Conservation (phyloP, 1,140 invertebrate genomes). For the Bombus terrestris region DNA sequence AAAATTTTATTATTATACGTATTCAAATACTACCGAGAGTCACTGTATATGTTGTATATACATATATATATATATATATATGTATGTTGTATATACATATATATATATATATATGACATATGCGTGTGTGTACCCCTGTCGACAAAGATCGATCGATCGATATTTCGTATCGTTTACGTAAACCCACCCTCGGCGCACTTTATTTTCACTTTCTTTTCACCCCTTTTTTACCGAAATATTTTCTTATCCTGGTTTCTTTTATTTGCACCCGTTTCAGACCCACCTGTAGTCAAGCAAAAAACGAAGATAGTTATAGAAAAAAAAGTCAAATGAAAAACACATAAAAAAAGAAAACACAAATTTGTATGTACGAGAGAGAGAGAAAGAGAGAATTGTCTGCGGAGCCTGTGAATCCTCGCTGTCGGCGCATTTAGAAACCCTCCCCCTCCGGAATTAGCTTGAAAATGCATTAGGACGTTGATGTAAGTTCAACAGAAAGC, state of each 20-base stretch:
- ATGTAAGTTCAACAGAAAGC: conserved; percentile 59
- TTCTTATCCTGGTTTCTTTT: conserved; percentile 73
- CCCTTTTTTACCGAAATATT: conserved; percentile 63
- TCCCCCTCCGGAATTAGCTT: conserved; percentile 54
- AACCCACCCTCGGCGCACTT: conserved; percentile 60
- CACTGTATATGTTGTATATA: not conserved
- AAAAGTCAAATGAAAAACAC: not conserved
- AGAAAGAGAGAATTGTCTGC: conserved; percentile 57
- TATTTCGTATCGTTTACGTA: not conserved
- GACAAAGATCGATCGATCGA: conserved; percentile 5
- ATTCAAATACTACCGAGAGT: not conserved
- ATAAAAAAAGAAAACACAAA: conserved; percentile 50
- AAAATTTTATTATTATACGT: not conserved
- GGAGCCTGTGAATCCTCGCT: conserved; percentile 49
- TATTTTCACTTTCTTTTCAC: conserved; percentile 68
- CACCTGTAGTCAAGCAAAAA: conserved; percentile 72
- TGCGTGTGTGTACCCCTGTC: not conserved
- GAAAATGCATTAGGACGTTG: conserved; percentile 57
- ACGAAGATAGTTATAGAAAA: conserved; percentile 54
- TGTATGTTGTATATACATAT: too few species aligned
- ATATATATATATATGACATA: not conserved
- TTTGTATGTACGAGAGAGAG: conserved; percentile 53
- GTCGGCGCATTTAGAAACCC: conserved; percentile 65
- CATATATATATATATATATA: not conserved
- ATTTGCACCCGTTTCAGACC: conserved; percentile 80